phyloP scores from a whole-genome alignment of 2,113 vertebrate genomes.

The Semicossyphus pulcher region DNA sequence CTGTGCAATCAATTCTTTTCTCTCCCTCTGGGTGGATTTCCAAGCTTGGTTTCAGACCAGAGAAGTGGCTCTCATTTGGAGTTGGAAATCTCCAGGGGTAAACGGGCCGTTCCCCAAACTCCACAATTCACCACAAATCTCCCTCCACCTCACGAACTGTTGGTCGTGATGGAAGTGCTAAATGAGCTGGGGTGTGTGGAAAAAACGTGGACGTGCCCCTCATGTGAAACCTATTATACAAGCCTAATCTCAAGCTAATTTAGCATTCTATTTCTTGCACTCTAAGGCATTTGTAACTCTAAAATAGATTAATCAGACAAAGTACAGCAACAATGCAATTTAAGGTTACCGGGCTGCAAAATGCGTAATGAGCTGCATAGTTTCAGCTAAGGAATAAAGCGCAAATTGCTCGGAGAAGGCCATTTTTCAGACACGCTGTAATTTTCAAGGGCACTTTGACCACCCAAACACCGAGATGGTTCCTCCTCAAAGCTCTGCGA shows the following conservation, averaged over 20 bases:
- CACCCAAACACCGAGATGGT: slow-evolving; percentile 65
- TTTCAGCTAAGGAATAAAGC: slow-evolving; percentile 45
- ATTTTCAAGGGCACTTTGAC: slow-evolving; percentile 79
- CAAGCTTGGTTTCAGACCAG: slow-evolving; percentile 26
- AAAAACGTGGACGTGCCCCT: slow-evolving; percentile 44
- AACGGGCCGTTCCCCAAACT: slow-evolving; percentile 46
- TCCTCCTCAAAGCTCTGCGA: slow-evolving; percentile 63
- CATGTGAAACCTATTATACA: slow-evolving; percentile 69
- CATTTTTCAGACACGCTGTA: slow-evolving; percentile 74
- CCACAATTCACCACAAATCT: slow-evolving; percentile 55
- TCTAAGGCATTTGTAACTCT: slow-evolving; percentile 55
- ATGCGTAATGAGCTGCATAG: slow-evolving; percentile 65
- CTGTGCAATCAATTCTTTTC: slow-evolving; percentile 4
- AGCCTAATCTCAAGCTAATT: slow-evolving; percentile 71
- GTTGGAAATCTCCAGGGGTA: slow-evolving; percentile 43
- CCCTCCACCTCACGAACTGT: slow-evolving; percentile 48
- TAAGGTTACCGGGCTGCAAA: slow-evolving; percentile 66
- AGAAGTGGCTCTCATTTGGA: slow-evolving; percentile 45
- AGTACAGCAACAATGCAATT: slow-evolving; percentile 67
- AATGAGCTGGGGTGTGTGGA: slow-evolving; percentile 56
- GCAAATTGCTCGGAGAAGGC: slow-evolving; percentile 68
- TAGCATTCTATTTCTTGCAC: slow-evolving; percentile 63
- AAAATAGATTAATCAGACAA: slow-evolving; percentile 70
- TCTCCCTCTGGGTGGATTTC: slow-evolving; percentile 18
- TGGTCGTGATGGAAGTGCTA: slow-evolving; percentile 63